Evolutionary conservation across 2,888 invertebrate species (phyloP), one percentile per base, ranked within the genome.

Genomic region (Philopedon plagiatum): DNA sequence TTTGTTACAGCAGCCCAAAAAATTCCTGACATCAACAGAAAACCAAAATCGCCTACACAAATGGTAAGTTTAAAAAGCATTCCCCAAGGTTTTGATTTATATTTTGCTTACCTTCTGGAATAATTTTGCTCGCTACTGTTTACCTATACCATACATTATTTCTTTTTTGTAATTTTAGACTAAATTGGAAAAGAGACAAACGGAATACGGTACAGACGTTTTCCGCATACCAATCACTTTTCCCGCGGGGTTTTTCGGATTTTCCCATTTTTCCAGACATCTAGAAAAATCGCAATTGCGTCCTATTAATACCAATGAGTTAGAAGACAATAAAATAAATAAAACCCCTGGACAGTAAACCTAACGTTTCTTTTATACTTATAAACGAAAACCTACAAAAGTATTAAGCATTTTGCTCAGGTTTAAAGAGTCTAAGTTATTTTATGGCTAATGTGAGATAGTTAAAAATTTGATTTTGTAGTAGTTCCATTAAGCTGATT

Each of bases 41-140:
- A 96, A 86, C 97, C 97, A 26, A 93, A 95, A 84, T 95, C 91
- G 81, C 92, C 94, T 44, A 91, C 94, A 82, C 96, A 97, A 91
- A 97, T 97, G 97, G 97, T 97, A 84, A 92, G 94, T 89, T 15
- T 41, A 18, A 46, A 2, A 26, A 26, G 32, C 18, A 15, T 26
- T 11, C 57, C 32, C 57, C 29, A 13, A 21, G 23, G 21, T 19
- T 60, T 39, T 8, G 1, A 57, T 57, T 34, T n/a, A n/a, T n/a
- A n/a, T n/a, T n/a, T n/a, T n/a, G n/a, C n/a, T n/a, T n/a, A n/a
- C 21, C 9, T 3, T 9, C 19, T 2, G 2, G 11, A 8, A 41
- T 7, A 18, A 18, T 18, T 41, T 46, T 13, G 26, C n/a, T n/a
- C 13, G 5, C 49, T 13, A 5, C 13, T 49, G 49, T 49, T 49